phyloP scores from a whole-genome alignment of 2,113 vertebrate species.

The Pteronura brasiliensis region DNA sequence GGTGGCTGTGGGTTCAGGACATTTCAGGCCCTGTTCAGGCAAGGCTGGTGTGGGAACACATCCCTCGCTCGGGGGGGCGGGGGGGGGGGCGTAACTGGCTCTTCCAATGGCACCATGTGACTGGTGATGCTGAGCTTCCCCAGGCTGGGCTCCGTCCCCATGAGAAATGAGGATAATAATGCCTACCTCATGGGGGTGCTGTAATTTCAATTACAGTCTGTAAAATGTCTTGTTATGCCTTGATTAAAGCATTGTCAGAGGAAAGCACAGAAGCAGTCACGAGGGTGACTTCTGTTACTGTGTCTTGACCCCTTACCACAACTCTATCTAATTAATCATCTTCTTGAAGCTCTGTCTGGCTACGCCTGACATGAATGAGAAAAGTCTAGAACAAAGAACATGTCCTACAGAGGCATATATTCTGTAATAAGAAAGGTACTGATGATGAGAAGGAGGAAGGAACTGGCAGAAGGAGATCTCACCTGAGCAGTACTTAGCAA shows the following conservation, averaged over 20 bases:
- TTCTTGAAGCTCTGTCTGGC: background rate
- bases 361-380: background rate
- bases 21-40: background rate
- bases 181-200: background rate
- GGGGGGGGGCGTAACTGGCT: rapidly evolving
- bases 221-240: background rate
- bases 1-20: background rate
- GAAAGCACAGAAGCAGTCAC: background rate
- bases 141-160: background rate
- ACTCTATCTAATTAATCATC: background rate
- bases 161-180: background rate
- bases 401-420: background rate
- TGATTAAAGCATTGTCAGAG: background rate
- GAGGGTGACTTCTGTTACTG: background rate
- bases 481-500: background rate
- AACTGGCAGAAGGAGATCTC: rapidly evolving
- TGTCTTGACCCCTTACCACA: background rate
- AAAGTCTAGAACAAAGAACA: background rate
- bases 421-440: background rate
- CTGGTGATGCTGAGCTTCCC: background rate
- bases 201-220: background rate
- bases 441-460: background rate
- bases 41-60: background rate
- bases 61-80: rapidly evolving
- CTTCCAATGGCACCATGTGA: background rate